A percentile compares a stretch with the other conserved stretches of the same genome.
Evolutionary conservation across 2,113 vertebrate species (phyloP).

Genomic region (Oncorhynchus masou): DNA sequence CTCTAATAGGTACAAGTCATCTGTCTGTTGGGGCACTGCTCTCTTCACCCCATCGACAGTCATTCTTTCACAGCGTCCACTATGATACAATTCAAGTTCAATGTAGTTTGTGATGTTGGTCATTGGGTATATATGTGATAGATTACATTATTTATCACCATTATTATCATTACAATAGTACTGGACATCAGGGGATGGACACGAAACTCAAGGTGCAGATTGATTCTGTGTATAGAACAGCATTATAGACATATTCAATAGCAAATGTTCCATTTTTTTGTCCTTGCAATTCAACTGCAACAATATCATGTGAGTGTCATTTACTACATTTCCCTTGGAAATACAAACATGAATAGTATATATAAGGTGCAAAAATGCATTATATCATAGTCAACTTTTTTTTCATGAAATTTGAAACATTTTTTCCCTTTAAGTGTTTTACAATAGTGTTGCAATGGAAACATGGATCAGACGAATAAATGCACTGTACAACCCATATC

Average conservation of each 20-base stretch:
- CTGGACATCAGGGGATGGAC: conserved; percentile 8
- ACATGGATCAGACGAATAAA: conserved; percentile 13
- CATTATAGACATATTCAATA: conserved; percentile 61
- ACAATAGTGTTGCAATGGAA: conserved; percentile 67
- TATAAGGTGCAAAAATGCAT: conserved; percentile 77
- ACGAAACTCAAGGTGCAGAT: conserved; percentile 1
- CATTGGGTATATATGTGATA: conserved; percentile 37
- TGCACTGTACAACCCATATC: conserved; percentile 19
- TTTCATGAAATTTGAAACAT: conserved; percentile 1
- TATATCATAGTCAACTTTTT: conserved; percentile 59
- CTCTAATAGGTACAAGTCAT: conserved; percentile 24
- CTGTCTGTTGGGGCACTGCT: conserved; percentile 14
- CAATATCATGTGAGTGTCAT: conserved; percentile 81
- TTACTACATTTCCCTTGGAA: conserved; percentile 82
- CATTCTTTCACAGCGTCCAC: background rate
- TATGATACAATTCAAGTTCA: conserved; percentile 5
- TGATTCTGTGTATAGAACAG: conserved; percentile 47
- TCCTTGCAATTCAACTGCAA: conserved; percentile 87
- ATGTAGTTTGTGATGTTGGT: conserved; percentile 34
- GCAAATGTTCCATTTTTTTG: conserved; percentile 75
- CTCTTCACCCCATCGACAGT: background rate
- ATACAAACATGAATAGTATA: conserved; percentile 77
- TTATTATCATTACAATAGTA: conserved; percentile 33
- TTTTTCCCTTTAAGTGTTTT: conserved; percentile 49
- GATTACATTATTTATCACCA: conserved; percentile 36